These are phyloP conservation scores for Ondatra zibethicus DNA, from an alignment of 2,113 vertebrate genomes.

Conservation along the genomic window DNA sequence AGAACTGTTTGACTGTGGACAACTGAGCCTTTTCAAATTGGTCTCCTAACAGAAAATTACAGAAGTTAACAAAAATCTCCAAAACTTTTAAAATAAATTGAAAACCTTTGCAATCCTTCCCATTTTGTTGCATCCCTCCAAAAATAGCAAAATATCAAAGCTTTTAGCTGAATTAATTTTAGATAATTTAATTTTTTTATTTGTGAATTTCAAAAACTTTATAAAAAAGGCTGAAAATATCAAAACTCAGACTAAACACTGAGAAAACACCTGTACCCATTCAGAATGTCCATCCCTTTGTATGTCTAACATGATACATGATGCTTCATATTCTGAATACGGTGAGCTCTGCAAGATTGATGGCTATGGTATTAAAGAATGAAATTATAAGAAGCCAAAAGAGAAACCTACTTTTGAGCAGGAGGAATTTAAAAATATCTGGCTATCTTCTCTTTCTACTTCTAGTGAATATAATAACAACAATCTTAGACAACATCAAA, in stretches of 20 bases:
- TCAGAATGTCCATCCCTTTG: neutral
- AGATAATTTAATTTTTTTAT: neutral
- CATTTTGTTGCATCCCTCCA: neutral
- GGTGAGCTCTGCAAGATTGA: neutral
- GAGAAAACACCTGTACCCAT: neutral
- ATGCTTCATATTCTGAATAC: neutral
- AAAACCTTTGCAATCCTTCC: neutral
- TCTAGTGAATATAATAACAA: neutral
- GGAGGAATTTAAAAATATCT: neutral
- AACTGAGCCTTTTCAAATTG: neutral
- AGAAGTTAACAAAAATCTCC: neutral
- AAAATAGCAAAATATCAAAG: neutral
- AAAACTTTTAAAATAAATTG: neutral
- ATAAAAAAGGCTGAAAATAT: neutral
- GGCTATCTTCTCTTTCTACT: neutral
- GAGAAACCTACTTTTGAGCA: too few species aligned
- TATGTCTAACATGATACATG: neutral
- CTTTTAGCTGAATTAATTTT: neutral
- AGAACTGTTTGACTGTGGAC: neutral
- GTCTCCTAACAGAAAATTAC: neutral
- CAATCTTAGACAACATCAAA: neutral
- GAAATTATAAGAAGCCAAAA: neutral
- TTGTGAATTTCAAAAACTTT: neutral
- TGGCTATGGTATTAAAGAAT: neutral
- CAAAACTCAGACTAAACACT: neutral